A percentile compares a stretch with the other conserved stretches of the same genome.
These are phyloP conservation scores for Catocala sponsa DNA, from an alignment of 2,888 invertebrate genomes.

Conservation along the genomic window DNA sequence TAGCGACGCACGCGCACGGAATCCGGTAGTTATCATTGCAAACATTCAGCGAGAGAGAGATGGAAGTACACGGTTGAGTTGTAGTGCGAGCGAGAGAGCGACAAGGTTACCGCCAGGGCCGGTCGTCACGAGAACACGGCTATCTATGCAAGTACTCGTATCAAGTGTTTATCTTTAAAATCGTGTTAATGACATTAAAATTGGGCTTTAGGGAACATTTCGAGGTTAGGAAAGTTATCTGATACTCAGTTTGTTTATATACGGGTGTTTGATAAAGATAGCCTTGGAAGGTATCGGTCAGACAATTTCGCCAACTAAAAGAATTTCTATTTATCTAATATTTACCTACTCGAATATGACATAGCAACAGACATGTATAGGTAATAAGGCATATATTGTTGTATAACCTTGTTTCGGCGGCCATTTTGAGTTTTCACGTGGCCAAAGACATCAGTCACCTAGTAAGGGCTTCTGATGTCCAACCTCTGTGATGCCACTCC, in stretches of 20 bases:
- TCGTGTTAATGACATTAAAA: constrained; percentile 44
- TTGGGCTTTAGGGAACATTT: constrained; percentile 30
- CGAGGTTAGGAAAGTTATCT: constrained; percentile 25
- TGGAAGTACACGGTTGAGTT: constrained; percentile 32
- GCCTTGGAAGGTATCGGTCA: constrained; percentile 25
- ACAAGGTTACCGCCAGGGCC: constrained; percentile 84
- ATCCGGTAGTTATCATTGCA: constrained; percentile 78
- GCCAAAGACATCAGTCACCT: too few species aligned
- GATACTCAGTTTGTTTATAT: constrained; percentile 14
- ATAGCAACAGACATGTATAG: too few species aligned
- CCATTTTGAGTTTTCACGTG: too few species aligned
- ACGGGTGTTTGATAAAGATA: not conserved
- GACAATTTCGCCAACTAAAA: not conserved
- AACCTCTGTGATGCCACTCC: too few species aligned
- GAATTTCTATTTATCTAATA: not conserved
- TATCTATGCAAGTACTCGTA: constrained; percentile 40
- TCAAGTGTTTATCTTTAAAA: constrained; percentile 33
- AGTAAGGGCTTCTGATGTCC: too few species aligned
- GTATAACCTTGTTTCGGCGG: too few species aligned
- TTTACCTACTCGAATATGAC: too few species aligned
- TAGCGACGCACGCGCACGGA: constrained; percentile 65
- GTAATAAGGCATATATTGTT: too few species aligned
- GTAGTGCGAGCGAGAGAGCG: constrained; percentile 66
- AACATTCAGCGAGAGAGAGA: constrained; percentile 64
- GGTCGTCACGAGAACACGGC: constrained; percentile 59